Percentiles rank a stretch among this genome's conserved stretches.
These are phyloP conservation scores for Thumatha senex DNA, from an alignment of 2,888 invertebrate genomes.

Conservation along the genomic window DNA sequence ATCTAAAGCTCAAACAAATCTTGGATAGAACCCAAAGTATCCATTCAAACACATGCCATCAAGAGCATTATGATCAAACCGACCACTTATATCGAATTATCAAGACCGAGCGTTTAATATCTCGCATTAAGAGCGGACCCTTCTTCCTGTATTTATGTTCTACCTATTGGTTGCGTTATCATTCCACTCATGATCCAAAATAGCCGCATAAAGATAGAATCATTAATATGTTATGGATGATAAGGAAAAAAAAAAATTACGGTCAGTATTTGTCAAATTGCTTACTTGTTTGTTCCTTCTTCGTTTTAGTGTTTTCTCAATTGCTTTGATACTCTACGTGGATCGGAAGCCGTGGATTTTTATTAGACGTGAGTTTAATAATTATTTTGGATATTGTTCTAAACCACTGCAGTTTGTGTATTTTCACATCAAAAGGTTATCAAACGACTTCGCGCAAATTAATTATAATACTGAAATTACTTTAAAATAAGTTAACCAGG, in stretches of 20 bases:
- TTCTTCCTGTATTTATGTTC: slow-evolving; percentile 53
- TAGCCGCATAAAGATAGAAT: slow-evolving; percentile 61
- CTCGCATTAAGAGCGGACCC: slow-evolving; percentile 35
- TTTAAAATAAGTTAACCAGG: too few species aligned
- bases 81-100: slow-evolving; percentile 29
- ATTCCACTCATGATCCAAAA: slow-evolving; percentile 65
- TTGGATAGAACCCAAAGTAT: neutral
- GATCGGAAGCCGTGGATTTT: too few species aligned
- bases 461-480: too few species aligned
- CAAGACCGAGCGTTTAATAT: slow-evolving; percentile 31
- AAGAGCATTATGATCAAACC: slow-evolving; percentile 19
- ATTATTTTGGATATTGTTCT: too few species aligned
- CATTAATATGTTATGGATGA: slow-evolving; percentile 44
- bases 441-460: too few species aligned
- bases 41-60: slow-evolving; percentile 23
- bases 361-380: too few species aligned
- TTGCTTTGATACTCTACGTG: too few species aligned
- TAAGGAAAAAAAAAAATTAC: slow-evolving; percentile 39
- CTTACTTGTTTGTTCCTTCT: slow-evolving; percentile 13
- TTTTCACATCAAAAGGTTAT: too few species aligned
- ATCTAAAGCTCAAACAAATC: neutral
- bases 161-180: slow-evolving; percentile 63
- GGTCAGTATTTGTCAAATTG: slow-evolving; percentile 33
- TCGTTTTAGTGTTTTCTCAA: too few species aligned
- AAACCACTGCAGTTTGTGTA: too few species aligned